Evolutionary conservation across 2,797 vertebrate species (phyloP), one percentile per base, ranked within the genome.

Genomic region (Hapalemur alaotrensis): DNA sequence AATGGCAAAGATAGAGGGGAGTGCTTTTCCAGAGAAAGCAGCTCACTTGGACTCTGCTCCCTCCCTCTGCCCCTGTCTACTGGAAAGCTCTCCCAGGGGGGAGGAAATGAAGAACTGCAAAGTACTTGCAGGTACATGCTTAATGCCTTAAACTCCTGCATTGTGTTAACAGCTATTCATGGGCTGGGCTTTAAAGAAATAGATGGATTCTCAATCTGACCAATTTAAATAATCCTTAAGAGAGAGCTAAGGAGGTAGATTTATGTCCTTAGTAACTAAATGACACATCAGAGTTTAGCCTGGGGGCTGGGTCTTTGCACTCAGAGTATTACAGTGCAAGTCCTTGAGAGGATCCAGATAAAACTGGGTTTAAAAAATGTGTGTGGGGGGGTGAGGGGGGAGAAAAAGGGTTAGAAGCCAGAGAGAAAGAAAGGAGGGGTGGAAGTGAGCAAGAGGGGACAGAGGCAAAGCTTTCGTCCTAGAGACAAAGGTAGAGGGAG

Each of bases 131-230:
- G 97, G 97, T 96, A 98, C 95, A 97, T 30, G 98, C 96, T 97
- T 98, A 98, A 98, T 95, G 91, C 89, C 92, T 98, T 98, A 95
- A 97, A 97, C 73, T 95, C 95, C 97, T 69, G 95, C 86, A 89
- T 65, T 98, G 97, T 98, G 98, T 98, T 98, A 98, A 98, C 97
- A 98, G 95, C 96, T 95, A 94, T 72, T 98, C 93, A 83, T 15
- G 76, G 94, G 84, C 89, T 91, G 96, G 95, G 79, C 86, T 98
- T 97, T 95, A 98, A 98, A 97, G 96, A 98, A 97, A 97, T 95
- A 97, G 98, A 97, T 90, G 1, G 10, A 93, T 98, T 98, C 95
- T 97, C 97, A 95, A 92, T 90, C 89, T 98, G 89, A 95, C 89
- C 97, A 96, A 97, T 98, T 98, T 98, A 96, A 98, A 85, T 96